Base-by-base conservation (phyloP, 2,797 vertebrate species). In the Enteromius unitaeniatus region DNA sequence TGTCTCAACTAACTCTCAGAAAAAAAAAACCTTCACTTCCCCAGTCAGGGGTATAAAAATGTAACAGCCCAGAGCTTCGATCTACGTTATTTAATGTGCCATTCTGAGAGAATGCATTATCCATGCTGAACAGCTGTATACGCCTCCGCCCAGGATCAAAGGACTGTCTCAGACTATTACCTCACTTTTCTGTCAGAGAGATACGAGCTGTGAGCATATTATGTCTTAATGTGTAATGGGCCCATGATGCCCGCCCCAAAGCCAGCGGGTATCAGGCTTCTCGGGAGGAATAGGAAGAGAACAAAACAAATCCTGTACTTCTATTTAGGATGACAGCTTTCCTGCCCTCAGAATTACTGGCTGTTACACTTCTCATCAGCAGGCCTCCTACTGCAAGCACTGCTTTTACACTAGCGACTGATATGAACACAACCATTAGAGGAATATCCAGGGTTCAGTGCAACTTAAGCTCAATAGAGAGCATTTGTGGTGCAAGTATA, bases 1-100 rank as follows among this genome's bases (percentile, higher is more conserved):
- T 28, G 70, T 81, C 73, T 70, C 77, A 70, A 81, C 64, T 34
- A 64, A 37, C 51, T 55, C 19, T 62, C 15, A 37, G 47, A n/a
- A 11, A 23, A 3, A 21, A 10, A 55, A 53, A 28, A 78, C 17
- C 2, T 40, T 37, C 72, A 49, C 26, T 3, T 9, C 45, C n/a
- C 31, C 37, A 34, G 68, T 47, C 40, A 62, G 26, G 1, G 14
- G 14, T 51, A 74, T 73, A 40, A 40, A 74, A 74, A 49, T 82
- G 0, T 2, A 82, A 82, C 8, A 82, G 19, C 55, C 69, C 19
- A 62, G 26, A 37, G 53, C 28, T 64, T 74, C 28, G 28, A 64
- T 81, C 79, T 64, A 45, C 9, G 7, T 73, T 78, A 82, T 72
- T 82, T 84, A 82, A 74, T 51, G 67, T 81, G 60, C 60, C 68